Base-by-base conservation (phyloP, 2,797 vertebrate species). In the Acomys russatus region DNA sequence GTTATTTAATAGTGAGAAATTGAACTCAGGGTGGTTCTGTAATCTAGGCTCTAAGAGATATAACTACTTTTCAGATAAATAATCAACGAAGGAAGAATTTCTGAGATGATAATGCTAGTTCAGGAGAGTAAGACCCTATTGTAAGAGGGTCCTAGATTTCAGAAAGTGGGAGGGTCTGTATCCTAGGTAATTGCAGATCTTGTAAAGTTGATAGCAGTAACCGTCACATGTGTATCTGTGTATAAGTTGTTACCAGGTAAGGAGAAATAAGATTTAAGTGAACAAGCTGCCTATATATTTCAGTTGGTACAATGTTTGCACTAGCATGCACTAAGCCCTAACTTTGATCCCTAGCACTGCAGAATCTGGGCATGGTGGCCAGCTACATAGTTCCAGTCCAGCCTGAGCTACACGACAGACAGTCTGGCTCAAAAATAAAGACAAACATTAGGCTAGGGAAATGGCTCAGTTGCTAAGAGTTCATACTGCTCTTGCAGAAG, bases 21-120 rank as follows among this genome's bases (percentile, higher is more conserved):
- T 76, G 74, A 80, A n/a, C 49, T 70, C 64, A 82, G 44, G 22
- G 80, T 38, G 85, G 61, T 86, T 71, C 74, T 89, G 20, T 70
- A 68, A 79, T 86, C 38, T 90, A 35, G 56, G n/a, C 18, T 66
- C 61, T 33, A 90, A 90, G 51, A 95, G n/a, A 56, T 92, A 92
- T 61, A 70, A 80, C 38, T 64, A 80, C n/a, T 80, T 70, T 80
- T 35, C 33, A 63, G 64, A 51, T 28, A 79, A 89, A 61, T 33
- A 80, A 68, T 77, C 38, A 74, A 9, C 64, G 78, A 44, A 44
- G 44, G 44, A 70, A 71, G 61, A 89, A 90, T 82, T 94, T 56
- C 85, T 70, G 80, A 86, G 78, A 79, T 54, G 61, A 56, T 70
- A 71, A 82, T 82, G 23, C 51, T 92, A 22, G 33, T 44, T 86